Percentiles rank a stretch among this genome's conserved stretches.
phyloP scores from a whole-genome alignment of 2,888 invertebrate species.

The Ashinkailepas kermadecensis region DNA sequence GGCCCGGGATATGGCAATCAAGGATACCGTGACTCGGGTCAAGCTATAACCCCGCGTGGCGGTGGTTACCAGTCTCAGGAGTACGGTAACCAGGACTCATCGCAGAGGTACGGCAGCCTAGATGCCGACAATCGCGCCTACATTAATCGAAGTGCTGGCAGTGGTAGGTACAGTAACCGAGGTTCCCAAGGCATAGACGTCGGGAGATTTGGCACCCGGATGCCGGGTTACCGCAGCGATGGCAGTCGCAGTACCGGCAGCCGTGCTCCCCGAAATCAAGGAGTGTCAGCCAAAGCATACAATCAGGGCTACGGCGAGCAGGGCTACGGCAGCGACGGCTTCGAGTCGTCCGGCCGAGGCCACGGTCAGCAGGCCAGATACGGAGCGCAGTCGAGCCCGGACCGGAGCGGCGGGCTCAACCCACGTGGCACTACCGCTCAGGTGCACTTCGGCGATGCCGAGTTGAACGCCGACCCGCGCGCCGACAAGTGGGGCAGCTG shows the following conservation, averaged over 20 bases:
- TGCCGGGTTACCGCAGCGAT: background rate
- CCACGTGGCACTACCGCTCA: background rate
- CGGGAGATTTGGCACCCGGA: too few relatives aligned
- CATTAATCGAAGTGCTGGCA: background rate
- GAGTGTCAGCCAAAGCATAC: background rate
- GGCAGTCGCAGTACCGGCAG: background rate
- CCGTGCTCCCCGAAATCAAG: background rate
- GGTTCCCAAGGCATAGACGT: too few relatives aligned
- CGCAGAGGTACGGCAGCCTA: background rate
- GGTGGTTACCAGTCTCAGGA: too few relatives aligned
- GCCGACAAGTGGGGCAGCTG: conserved; percentile 7
- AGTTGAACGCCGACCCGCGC: background rate
- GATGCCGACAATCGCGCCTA: background rate
- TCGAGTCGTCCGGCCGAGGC: background rate
- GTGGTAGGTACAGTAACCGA: background rate
- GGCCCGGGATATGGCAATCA: too few relatives aligned
- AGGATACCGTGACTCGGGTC: too few relatives aligned
- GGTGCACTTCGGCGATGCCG: background rate
- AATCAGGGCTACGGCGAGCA: background rate
- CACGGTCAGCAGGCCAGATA: too few relatives aligned
- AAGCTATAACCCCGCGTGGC: too few relatives aligned
- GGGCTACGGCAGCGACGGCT: background rate
- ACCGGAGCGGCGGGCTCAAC: background rate
- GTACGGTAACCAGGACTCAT: background rate
- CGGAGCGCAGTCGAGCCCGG: background rate